Evolutionary conservation across 2,888 invertebrate species (phyloP), one percentile per base, ranked within the genome.

Genomic region (Melipona bicolor): DNA sequence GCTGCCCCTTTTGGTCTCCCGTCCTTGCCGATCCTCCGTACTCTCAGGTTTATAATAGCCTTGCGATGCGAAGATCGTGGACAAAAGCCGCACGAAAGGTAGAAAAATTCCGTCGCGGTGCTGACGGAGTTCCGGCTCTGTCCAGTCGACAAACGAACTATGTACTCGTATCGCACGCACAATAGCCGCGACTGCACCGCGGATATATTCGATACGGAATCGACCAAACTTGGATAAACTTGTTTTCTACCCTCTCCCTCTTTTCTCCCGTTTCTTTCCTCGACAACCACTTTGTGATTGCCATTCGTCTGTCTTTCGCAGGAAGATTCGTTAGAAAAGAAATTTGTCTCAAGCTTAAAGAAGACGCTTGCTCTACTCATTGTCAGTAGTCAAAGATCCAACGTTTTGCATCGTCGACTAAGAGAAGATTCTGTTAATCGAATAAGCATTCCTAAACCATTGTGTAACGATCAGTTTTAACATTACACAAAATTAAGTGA

Each of bases 81-180:
- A 90, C 91, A 90, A 91, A 91, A 85, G 91, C 81, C 81, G 73
- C 71, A 83, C 83, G 82, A 81, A 70, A 88, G 88, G 84, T 85
- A 86, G 88, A 88, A 91, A 91, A 91, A 91, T 90, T 86, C 87
- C 83, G 73, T 79, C 85, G 78, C 77, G 76, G 77, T 87, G 90
- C 89, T 90, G 91, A 90, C 88, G 83, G 87, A 83, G 91, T 91
- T 91, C 90, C 91, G 90, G 88, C 72, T 68, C 76, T 72, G 81
- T 71, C 78, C 86, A 65, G 77, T 77, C 84, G 80, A 77, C 80
- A 49, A 36, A 84, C 67, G 61, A 62, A 75, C 70, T 61, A 32
- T 32, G 32, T 32, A 74, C 74, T 17, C 69, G 73, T 77, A 87
- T 79, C 77, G 65, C 65, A 83, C 83, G 85, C 83, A 82, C 84